Evolutionary conservation across 2,888 invertebrate genomes (phyloP), one percentile per base, ranked within the genome.

Genomic region (Adineta ricciae): DNA sequence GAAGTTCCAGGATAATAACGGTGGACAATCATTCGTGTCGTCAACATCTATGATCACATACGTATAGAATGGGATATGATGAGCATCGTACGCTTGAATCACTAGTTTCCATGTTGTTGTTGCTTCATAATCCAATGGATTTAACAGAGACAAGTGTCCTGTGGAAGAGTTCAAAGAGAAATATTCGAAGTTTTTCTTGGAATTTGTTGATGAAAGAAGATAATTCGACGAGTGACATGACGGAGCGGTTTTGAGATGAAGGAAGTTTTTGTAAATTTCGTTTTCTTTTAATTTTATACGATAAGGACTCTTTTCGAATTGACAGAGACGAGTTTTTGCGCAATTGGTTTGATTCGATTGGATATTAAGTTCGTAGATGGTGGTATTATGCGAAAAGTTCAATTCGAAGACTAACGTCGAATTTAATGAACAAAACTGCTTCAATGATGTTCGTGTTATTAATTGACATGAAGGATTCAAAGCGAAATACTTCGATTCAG

Each of bases 11-110:
- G 38, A 41, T 8, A 78, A 14, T 41, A 78, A 41, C 11, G 78
- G 78, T 41, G 78, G 2, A 41, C 41, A 41, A 78, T 78, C 78
- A 78, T 78, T 78, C 2, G 41, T n/a, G 41, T 78, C 78, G 14
- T 78, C 78, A 24, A 78, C 78, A 78, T 78, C 78, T n/a, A 78
- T 78, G 41, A 78, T 78, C 38, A 78, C 78, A 78, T 78, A 78
- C 14, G 78, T 41, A 78, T 41, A 78, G n/a, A 78, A 38, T 38
- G 78, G 41, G 38, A 78, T 78, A 24, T 38, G n/a, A 78, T 78
- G 21, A 11, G 24, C 9, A 78, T 78, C 41, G 14, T 78, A 41
- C 24, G 36, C 78, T 78, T 78, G 78, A 38, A 78, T 78, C 24
- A 78, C 78, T 78, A 78, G 41, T 78, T 78, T 78, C 78, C 78